Conservation (phyloP, 2,797 vertebrate genomes). For the Allobates femoralis region DNA sequence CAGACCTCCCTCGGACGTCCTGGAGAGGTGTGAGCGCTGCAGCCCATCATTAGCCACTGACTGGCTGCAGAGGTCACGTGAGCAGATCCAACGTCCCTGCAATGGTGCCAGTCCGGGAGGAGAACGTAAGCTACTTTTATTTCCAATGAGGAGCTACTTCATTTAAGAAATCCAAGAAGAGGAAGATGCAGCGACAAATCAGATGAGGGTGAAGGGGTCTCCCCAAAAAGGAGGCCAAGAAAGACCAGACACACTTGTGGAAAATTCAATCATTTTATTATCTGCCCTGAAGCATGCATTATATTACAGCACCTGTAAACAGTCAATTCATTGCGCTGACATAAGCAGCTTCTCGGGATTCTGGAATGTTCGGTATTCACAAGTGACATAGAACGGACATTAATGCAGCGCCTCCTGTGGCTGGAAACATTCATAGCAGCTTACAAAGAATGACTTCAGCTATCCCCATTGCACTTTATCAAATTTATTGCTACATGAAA, state of each 20-base stretch:
- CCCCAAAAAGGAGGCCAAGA: not conserved
- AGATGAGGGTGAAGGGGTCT: not conserved
- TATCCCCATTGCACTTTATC: conserved; percentile 79
- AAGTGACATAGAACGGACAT: conserved; percentile 62
- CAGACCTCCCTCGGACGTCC: no score
- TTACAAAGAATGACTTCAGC: conserved; percentile 70
- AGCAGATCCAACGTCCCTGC: no score
- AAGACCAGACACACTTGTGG: conserved; percentile 43
- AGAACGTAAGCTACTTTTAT: no score
- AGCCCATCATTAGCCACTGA: no score
- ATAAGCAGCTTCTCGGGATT: conserved; percentile 71
- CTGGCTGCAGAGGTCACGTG: no score
- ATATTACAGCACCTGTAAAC: conserved; percentile 88
- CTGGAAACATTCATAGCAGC: conserved; percentile 77
- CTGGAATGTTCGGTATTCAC: conserved; percentile 81
- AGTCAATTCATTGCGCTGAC: conserved; percentile 79
- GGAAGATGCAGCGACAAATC: not conserved
- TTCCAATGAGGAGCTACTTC: no score
- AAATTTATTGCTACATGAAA: conserved; percentile 75
- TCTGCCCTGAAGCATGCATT: conserved; percentile 77
- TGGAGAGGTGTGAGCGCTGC: no score
- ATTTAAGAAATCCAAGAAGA: no score
- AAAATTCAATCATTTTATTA: conserved; percentile 69
- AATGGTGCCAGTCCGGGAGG: no score
- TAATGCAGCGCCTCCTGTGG: conserved; percentile 66